Base-by-base conservation (phyloP, 1,140 invertebrate species). In the Vollenhovia emeryi region DNA sequence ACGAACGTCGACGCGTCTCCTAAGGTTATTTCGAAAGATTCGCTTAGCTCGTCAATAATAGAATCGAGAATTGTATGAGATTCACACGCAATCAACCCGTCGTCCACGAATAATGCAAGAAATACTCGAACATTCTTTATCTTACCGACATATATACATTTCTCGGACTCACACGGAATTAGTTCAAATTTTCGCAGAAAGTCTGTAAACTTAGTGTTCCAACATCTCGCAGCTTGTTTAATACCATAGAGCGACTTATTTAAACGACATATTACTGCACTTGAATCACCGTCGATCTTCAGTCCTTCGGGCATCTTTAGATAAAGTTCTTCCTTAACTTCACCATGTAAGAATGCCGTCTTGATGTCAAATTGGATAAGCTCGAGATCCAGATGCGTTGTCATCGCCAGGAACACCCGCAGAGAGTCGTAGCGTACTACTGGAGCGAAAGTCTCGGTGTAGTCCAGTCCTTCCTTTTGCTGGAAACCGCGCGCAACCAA, bases 161-260 rank as follows among this genome's bases (percentile, higher is more conserved):
- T 64, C 8, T 82, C 66, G 2, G 79, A 43, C 21, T 82, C 50
- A n/a, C 64, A 48, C 15, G 36, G 15, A 3, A 48, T 7, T 0
- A 82, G 30, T 27, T 82, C 21, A 1, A 57, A 85, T 21, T 87
- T 87, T 62, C 27, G 45, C 8, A 94, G 78, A 82, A 86, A 87
- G 21, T 55, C 11, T 71, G 90, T 74, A 24, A 94, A 79, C 75
- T 90, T 93, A n/a, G 21, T 24, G 74, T 92, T 93, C 92, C 92
- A 94, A 30, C 76, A 68, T 24, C 86, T 71, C 3, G 90, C 85
- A 6, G 93, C 90, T 71, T 94, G 93, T 73, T 95, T 94, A 7
- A 95, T 74, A 1, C 93, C 94, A 89, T 95, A 94, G 21, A 94
- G 73, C 13, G 93, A 60, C 57, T 93, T 93, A 13, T 93, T 91